Conservation (phyloP, 2,888 invertebrate species). For the Argyra leucocephala region DNA sequence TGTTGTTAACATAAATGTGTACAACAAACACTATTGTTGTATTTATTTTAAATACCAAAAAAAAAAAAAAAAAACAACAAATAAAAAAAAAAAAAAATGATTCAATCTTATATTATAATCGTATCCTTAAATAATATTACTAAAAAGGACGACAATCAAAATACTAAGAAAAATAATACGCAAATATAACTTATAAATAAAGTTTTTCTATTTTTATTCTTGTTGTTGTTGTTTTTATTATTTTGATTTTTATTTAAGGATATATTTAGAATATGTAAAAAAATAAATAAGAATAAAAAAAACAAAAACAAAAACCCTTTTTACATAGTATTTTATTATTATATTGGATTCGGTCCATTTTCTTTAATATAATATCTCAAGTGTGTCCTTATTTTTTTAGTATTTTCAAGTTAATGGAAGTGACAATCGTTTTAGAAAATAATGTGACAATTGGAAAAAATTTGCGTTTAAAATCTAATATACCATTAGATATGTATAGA, state of each 20-base stretch:
- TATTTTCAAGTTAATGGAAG: not conserved
- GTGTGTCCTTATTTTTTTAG: not conserved
- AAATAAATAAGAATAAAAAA: no score
- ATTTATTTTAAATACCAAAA: no score
- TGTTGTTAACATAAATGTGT: not conserved
- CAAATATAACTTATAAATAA: not conserved
- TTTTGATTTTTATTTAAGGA: not conserved
- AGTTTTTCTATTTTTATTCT: not conserved
- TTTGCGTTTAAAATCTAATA: not conserved
- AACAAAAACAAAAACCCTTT: not conserved
- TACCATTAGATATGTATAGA: no score
- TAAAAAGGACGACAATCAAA: not conserved
- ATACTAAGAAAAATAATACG: not conserved
- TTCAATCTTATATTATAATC: not conserved
- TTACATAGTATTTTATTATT: not conserved
- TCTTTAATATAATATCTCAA: not conserved
- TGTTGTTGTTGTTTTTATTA: not conserved
- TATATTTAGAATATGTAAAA: no score
- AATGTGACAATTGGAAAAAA: constrained; percentile 5
- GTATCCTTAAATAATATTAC: not conserved
- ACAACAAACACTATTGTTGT: not conserved
- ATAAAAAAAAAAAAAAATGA: not conserved
- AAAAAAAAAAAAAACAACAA: no score
- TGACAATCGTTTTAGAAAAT: constrained; percentile 3
- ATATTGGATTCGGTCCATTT: constrained; percentile 5